Evolutionary conservation across 1,140 invertebrate species (phyloP).

Genomic region (Hydropsyche tenuis): DNA sequence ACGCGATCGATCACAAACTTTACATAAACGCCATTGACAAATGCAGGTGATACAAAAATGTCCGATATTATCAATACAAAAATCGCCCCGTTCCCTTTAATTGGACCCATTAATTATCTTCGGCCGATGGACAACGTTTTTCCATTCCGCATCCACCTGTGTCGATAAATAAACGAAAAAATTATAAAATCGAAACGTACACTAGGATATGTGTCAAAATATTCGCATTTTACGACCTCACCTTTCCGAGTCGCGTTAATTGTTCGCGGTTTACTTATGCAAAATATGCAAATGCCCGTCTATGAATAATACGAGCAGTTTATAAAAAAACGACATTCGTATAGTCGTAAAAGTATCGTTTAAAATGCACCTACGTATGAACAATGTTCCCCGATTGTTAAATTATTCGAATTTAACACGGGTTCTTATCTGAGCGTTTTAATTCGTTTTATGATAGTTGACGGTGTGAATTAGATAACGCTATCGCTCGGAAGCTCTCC

Average conservation of each 20-base stretch:
- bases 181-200: neutral
- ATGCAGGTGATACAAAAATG: conserved; percentile 17
- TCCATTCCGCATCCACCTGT: neutral
- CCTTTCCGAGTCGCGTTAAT: neutral
- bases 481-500: too few species aligned
- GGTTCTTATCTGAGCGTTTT: too few species aligned
- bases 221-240: neutral
- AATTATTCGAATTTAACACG: too few species aligned
- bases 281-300: neutral
- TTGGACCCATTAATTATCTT: conserved; percentile 11
- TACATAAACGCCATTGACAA: neutral
- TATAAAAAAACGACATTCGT: too few species aligned
- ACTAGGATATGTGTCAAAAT: conserved; percentile 1
- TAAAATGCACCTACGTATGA: too few species aligned
- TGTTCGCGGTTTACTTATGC: neutral
- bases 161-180: neutral
- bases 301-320: too few species aligned
- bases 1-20: neutral
- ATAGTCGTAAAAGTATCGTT: too few species aligned
- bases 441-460: too few species aligned
- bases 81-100: neutral
- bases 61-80: too few species aligned
- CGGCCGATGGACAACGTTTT: neutral
- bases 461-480: too few species aligned
- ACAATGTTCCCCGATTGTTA: too few species aligned